Base-by-base conservation (phyloP, 2,888 invertebrate genomes). In the Lasioglossum vierecki region DNA sequence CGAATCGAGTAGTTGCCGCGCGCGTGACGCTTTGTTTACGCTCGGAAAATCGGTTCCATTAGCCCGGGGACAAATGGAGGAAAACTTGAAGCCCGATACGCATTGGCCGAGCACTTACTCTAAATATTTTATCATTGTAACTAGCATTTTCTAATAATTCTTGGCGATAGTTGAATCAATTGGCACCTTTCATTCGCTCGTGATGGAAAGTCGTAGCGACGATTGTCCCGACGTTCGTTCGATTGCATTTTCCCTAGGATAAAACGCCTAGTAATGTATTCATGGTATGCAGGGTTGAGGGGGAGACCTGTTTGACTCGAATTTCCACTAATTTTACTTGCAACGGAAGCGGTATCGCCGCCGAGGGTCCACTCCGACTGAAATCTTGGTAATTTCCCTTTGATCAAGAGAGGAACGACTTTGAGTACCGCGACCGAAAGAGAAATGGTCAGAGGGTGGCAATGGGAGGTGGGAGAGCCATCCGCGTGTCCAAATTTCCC, bases 331-430 rank as follows among this genome's bases (percentile, higher is more conserved):
- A 26, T 71, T 63, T 44, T 49, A 46, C 63, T 35, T 30, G 44
- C 72, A 49, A 68, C 30, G 46, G 72, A 26, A 76, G 39, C 30
- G 82, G 76, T 77, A 73, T 76, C 75, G 30, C 39, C 46, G 44
- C 49, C 18, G 68, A n/a, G 41, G n/a, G 13, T 35, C 60, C 35
- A 35, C 35, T 77, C 60, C 77, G 49, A 83, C 74, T 44, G 53
- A 41, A 78, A 83, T 83, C 77, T 78, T 53, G 84, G 74, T 83
- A 84, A 84, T 83, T 83, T 83, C 78, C 35, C 84, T 84, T 84
- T 83, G 84, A 83, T 74, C 84, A 78, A 41, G 46, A 22, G 26
- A 57, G 74, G 53, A 74, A 78, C 41, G 70, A 57, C 15, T 41
- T 35, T 71, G 74, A 60, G 26, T 66, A 18, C 41, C 57, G 46